A percentile compares a stretch with the other conserved stretches of the same genome.
Conservation (phyloP, 2,797 vertebrate genomes). For the Myoxocephalus aenaeus region DNA sequence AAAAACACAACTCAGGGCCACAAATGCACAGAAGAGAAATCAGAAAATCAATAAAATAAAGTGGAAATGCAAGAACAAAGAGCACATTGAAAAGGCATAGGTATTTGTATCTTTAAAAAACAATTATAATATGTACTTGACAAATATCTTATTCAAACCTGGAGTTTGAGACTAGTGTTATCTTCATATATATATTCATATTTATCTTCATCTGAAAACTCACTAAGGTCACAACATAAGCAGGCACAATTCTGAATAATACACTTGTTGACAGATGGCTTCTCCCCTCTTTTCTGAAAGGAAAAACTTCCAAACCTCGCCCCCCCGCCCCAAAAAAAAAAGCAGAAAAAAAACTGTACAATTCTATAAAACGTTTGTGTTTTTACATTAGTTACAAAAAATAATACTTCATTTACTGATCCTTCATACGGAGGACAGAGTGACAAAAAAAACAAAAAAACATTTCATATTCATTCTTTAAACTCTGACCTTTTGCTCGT, state of each 20-base stretch:
- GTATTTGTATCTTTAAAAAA: slow-evolving; percentile 49
- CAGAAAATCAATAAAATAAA: slow-evolving; percentile 52
- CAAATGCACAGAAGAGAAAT: slow-evolving; percentile 43
- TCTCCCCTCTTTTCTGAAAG: slow-evolving; percentile 69
- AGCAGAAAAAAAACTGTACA: slow-evolving; percentile 93
- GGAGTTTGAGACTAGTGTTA: slow-evolving; percentile 83
- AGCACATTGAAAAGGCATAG: slow-evolving; percentile 54
- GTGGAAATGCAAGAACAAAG: slow-evolving; percentile 51
- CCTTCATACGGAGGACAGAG: slow-evolving; percentile 92
- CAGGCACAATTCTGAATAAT: slow-evolving; percentile 76
- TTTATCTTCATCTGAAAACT: slow-evolving; percentile 80
- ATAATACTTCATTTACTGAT: slow-evolving; percentile 98
- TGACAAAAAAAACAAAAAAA: slow-evolving; percentile 41
- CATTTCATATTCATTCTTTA: slow-evolving; percentile 88
- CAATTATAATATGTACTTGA: slow-evolving; percentile 64
- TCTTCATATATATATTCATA: slow-evolving; percentile 83
- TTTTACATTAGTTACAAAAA: slow-evolving; percentile 99
- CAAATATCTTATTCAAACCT: slow-evolving; percentile 73
- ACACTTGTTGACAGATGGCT: slow-evolving; percentile 80
- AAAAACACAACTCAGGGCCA: slow-evolving; percentile 50
- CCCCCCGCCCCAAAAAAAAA: slow-evolving; percentile 20
- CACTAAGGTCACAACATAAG: slow-evolving; percentile 78
- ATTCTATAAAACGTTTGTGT: slow-evolving; percentile 97
- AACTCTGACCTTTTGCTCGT: slow-evolving; percentile 95
- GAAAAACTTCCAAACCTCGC: slow-evolving; percentile 58